Base-by-base conservation (phyloP, 2,888 invertebrate species). In the Trichacis sp. region DNA sequence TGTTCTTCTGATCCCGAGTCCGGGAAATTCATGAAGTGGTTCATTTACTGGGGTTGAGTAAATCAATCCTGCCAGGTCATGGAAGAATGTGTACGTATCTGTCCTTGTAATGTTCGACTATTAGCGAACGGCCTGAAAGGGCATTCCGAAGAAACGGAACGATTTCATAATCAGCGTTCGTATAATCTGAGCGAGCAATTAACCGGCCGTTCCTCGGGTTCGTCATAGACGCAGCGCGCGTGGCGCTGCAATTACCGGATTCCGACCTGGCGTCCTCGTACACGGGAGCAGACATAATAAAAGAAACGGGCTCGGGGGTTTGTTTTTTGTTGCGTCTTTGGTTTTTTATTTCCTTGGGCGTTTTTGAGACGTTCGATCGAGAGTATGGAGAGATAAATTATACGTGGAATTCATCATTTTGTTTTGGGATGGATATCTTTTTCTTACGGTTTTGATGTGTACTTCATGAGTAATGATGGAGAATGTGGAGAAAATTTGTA, bases 141-240 rank as follows among this genome's bases (percentile, higher is more conserved):
- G 62, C 66, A 69, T 68, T 69, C 65, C 40, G 55, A 38, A 49
- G 8, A 33, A 12, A 18, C 30, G 29, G 18, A 36, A 64, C 69
- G 70, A 73, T 75, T 76, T 75, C 56, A 72, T 73, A 74, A 74
- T 72, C 63, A 52, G 52, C 64, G 64, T 64, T 68, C 71, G 66
- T 69, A 69, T 69, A 68, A 59, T 70, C 61, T 62, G 59, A 67
- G 64, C 62, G 69, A 69, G 64, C 73, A 70, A 74, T 74, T 74
- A 73, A 70, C 57, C 67, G 64, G 64, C 66, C 64, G 69, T 62
- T 69, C 67, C 47, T 51, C 61, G 69, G 56, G 67, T 63, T 67
- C 67, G 63, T 66, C 62, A 49, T 61, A 63, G 62, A 55, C 40
- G 60, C 62, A 57, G 38, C 52, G 43, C 57, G 50, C 51, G 49